Evolutionary conservation across 2,797 vertebrate species (phyloP).

Genomic region (Acrossocheilus fasciatus): DNA sequence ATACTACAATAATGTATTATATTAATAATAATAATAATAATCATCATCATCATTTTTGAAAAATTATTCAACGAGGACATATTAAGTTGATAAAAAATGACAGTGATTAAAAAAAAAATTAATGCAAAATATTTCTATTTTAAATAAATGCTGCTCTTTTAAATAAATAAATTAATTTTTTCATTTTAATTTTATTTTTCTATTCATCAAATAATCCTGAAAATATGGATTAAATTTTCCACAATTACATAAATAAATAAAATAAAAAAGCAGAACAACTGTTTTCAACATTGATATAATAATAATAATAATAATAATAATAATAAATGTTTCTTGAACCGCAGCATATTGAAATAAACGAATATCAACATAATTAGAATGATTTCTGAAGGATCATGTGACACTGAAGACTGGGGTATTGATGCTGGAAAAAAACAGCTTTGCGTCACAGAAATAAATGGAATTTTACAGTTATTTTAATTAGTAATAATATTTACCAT

Average conservation of each 20-base stretch:
- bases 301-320: not conserved
- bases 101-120: not conserved
- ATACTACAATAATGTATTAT: not conserved
- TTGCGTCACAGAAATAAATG: not conserved
- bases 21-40: not conserved
- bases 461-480: not conserved
- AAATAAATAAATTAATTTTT: not conserved
- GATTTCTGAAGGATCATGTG: not conserved
- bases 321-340: not conserved
- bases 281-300: not conserved
- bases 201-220: not conserved
- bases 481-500: not conserved
- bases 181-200: not conserved
- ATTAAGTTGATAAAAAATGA: not conserved
- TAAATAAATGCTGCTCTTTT: not conserved
- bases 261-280: not conserved
- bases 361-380: not conserved
- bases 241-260: not conserved
- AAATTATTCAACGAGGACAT: not conserved
- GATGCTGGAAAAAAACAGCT: not conserved
- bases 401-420: not conserved
- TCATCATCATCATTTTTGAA: not conserved
- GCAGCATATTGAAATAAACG: not conserved
- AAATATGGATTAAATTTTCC: not conserved
- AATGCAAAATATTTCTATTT: too few relatives aligned